Percentiles rank a stretch among this genome's conserved stretches.
These are phyloP conservation scores for Ispidina picta DNA, from an alignment of 2,797 vertebrate species.

Conservation along the genomic window DNA sequence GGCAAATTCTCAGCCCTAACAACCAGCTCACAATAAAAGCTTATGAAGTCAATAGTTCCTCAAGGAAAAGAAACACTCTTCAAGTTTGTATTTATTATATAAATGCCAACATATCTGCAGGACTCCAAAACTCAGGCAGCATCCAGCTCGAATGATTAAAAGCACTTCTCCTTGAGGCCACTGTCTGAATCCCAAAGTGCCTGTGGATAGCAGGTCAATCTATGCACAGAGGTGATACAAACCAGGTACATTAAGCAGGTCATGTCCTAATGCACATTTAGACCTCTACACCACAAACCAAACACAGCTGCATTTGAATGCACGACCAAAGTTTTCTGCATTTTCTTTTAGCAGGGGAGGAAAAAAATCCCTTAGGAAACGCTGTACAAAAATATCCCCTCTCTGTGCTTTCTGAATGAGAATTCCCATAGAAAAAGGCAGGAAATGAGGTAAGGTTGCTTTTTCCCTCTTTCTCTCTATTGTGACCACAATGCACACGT, in stretches of 20 bases:
- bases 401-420: slow-evolving; percentile 30
- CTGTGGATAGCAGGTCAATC: not conserved
- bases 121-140: slow-evolving; percentile 31
- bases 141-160: slow-evolving; percentile 15
- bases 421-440: slow-evolving; percentile 26
- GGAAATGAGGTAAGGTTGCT: slow-evolving; percentile 28
- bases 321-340: not conserved
- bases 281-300: slow-evolving; percentile 8
- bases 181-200: slow-evolving; percentile 11
- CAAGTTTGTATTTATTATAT: slow-evolving; percentile 45
- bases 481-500: not conserved
- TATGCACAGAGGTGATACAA: not conserved
- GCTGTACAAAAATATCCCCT: not conserved
- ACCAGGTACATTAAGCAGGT: slow-evolving; percentile 19
- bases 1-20: slow-evolving; percentile 63
- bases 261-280: not conserved
- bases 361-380: not conserved
- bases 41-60: slow-evolving; percentile 38
- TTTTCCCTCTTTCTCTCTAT: slow-evolving; percentile 2
- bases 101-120: slow-evolving; percentile 30
- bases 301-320: slow-evolving; percentile 17
- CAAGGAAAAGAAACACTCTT: slow-evolving; percentile 19
- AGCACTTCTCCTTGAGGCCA: not conserved
- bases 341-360: not conserved
- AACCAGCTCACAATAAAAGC: slow-evolving; percentile 55